Conservation (phyloP, 2,797 vertebrate genomes). For the Notoglanidium macrostoma region DNA sequence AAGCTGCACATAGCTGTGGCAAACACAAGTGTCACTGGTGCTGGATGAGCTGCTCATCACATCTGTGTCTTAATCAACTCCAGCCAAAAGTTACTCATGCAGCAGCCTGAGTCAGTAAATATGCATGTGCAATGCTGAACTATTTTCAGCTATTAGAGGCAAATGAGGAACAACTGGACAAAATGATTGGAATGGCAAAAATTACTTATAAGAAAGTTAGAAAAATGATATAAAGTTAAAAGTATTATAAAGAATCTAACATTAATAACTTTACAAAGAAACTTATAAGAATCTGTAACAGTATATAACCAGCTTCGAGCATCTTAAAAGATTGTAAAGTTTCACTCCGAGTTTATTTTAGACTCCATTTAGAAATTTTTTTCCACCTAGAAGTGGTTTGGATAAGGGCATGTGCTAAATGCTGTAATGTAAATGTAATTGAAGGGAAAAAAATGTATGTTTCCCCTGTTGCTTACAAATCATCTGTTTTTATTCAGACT, state of each 20-base stretch:
- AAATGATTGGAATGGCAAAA: background rate
- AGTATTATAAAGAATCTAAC: too few relatives aligned
- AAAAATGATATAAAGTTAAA: too few relatives aligned
- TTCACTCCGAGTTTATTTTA: background rate
- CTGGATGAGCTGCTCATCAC: constrained; percentile 10
- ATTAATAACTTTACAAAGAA: background rate
- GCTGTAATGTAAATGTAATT: background rate
- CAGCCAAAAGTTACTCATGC: background rate
- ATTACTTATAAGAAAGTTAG: background rate
- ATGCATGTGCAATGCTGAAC: constrained; percentile 19
- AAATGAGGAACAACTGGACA: background rate
- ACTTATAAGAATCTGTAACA: background rate
- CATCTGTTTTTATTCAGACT: constrained; percentile 53
- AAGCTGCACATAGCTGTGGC: constrained; percentile 29
- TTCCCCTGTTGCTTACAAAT: constrained; percentile 43
- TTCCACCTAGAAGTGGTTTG: background rate
- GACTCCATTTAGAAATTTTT: background rate
- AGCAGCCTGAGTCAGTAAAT: constrained; percentile 15
- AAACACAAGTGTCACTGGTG: constrained; percentile 9
- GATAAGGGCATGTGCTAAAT: background rate
- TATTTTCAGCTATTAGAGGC: background rate
- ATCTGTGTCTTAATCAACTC: constrained; percentile 25
- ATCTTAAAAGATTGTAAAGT: background rate
- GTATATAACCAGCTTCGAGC: background rate
- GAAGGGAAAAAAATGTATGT: background rate